Evolutionary conservation across 2,888 invertebrate species (phyloP), one percentile per base, ranked within the genome.

Genomic region (Dilophus febrilis): DNA sequence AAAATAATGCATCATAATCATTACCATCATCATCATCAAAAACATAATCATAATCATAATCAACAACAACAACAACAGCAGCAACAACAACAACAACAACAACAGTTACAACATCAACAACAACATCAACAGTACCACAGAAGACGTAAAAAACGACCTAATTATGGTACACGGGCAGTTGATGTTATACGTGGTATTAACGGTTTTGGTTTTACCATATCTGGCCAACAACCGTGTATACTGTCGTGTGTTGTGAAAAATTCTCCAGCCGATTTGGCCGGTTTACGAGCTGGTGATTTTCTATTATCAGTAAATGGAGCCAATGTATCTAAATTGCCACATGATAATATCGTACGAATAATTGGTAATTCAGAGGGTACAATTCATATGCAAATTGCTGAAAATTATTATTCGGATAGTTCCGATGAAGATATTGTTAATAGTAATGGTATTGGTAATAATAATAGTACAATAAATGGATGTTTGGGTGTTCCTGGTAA

Each of bases 151-250:
- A 74, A 74, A 56, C 65, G 73, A n/a, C 69, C 71, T 16, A 70
- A 70, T 48, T 72, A 71, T 54, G 72, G 72, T 8, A 60, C 59
- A 8, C 58, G 62, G 14, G 56, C 58, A 0, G 83, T 92, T 40
- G 86, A 92, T 53, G 78, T 94, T 32, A 71, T 76, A 8, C 70
- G 92, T 46, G 90, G 92, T 3, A 71, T 75, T 44, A 84, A 83
- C 52, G 94, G 94, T 8, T 95, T 90, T 58, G 94, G 95, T n/a
- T 95, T 95, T 57, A 95, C 94, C 17, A 92, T 95, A 54, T 91
- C 92, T 2, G 94, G 94, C 3, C 92, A 95, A 59, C 82, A 90
- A 55, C 94, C 95, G 1, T 95, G 94, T 58, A 85, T 92, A 46
- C 71, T 95, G 42, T 90, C 91, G 38, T 91, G 88, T 52, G 92